A percentile compares a stretch with the other conserved stretches of the same genome.
Evolutionary conservation across 2,797 vertebrate species (phyloP).

Genomic region (Falco naumanni): DNA sequence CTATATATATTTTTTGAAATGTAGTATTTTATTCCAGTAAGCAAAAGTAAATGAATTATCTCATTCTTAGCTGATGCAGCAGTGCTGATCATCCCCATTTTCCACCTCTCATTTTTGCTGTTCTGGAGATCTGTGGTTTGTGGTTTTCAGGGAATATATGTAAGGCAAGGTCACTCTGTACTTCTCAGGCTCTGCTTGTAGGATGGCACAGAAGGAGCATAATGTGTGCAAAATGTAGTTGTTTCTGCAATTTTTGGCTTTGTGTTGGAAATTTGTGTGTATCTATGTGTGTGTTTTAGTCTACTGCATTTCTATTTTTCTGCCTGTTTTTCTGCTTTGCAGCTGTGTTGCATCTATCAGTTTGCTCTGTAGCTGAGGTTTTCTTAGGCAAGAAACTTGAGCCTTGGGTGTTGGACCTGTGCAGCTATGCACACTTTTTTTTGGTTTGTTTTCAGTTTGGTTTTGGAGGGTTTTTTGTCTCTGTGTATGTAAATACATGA

Average conservation of each 20-base stretch:
- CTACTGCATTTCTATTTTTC: background rate
- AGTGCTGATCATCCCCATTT: background rate
- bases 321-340: background rate
- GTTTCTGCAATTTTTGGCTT: background rate
- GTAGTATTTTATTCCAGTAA: background rate
- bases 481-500: background rate
- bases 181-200: background rate
- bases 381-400: background rate
- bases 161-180: background rate
- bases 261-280: background rate
- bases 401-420: background rate
- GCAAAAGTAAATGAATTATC: background rate
- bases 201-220: background rate
- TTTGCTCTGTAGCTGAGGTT: background rate
- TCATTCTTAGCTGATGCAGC: background rate
- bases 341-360: accelerated
- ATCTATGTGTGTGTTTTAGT: background rate
- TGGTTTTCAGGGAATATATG: background rate
- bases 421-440: background rate
- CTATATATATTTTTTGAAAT: background rate
- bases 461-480: background rate
- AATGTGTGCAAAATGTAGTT: background rate
- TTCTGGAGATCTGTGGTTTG: background rate
- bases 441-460: background rate
- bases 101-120: background rate